Evolutionary conservation across 2,113 vertebrate genomes (phyloP), one percentile per base, ranked within the genome.

Genomic region (Dascyllus trimaculatus): DNA sequence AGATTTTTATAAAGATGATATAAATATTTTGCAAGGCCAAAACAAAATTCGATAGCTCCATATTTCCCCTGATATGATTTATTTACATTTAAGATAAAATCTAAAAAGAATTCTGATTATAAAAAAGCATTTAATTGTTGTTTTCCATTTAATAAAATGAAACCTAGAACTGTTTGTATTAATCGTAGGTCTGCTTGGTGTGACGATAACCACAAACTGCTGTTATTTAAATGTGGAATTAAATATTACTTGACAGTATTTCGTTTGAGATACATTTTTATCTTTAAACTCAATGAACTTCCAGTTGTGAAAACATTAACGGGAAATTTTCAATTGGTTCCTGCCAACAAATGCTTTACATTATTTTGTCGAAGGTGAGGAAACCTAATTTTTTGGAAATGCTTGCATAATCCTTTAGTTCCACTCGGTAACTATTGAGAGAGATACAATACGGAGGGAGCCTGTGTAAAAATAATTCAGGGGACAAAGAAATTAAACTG

Each of bases 401-500:
- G 69, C 89, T 82, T 64, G 82, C 85, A 92, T 96, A 97, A 96
- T 96, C 95, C 94, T 93, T 95, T 93, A 85, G 94, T 86, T 94
- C 92, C 88, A 92, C 92, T 91, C 58, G 49, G 90, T 93, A 92
- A 94, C 95, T 96, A 95, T 78, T 92, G 72, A 87, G 59, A 91
- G 90, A 95, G 94, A 96, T 95, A 96, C 85, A 82, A 82, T 65
- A 78, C 66, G 40, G 62, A 89, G 82, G 85, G 84, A 88, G 78
- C 78, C 82, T 81, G 82, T 76, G 51, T 90, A 87, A 94, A 93
- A 89, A 91, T 85, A 82, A 89, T 85, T 92, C 85, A 78, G 63
- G 84, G 89, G 82, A 94, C 90, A 94, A 95, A 94, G 88, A 93
- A 91, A 91, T 90, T 77, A 78, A 92, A 91, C 57, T 76, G 91